phyloP scores from a whole-genome alignment of 2,113 vertebrate genomes.

The Uria aalge region DNA sequence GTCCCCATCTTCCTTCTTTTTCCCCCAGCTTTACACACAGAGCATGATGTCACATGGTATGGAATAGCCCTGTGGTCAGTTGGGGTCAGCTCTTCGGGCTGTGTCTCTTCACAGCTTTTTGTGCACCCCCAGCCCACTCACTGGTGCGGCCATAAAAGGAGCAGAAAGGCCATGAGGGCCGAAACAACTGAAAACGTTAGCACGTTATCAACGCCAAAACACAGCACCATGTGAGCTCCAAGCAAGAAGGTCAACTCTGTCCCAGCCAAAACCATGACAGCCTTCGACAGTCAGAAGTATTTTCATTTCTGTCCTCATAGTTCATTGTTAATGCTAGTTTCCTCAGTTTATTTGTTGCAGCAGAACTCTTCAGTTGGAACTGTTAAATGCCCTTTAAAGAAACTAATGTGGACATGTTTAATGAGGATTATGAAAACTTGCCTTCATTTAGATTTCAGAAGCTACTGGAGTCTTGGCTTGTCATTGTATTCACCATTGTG shows the following conservation, averaged over 20 bases:
- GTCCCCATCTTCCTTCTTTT: background rate
- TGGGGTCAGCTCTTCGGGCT: background rate
- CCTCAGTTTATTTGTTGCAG: background rate
- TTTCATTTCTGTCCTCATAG: background rate
- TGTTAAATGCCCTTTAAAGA: background rate
- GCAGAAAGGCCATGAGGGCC: background rate
- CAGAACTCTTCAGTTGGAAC: background rate
- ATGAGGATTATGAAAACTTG: background rate
- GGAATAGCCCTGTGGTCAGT: background rate
- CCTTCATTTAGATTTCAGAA: background rate
- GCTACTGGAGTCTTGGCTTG: background rate
- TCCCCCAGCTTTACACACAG: background rate
- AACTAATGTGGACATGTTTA: background rate
- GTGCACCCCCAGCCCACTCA: background rate
- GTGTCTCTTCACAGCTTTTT: background rate
- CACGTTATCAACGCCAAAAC: background rate
- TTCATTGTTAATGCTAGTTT: background rate
- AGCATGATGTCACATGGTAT: background rate
- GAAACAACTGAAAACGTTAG: background rate
- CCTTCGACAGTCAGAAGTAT: background rate
- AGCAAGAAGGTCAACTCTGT: background rate
- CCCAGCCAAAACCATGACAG: background rate
- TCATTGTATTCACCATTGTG: background rate
- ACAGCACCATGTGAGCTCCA: background rate
- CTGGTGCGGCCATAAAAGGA: background rate